phyloP scores from a whole-genome alignment of 2,888 invertebrate genomes.

The Cataglyphis albicans region DNA sequence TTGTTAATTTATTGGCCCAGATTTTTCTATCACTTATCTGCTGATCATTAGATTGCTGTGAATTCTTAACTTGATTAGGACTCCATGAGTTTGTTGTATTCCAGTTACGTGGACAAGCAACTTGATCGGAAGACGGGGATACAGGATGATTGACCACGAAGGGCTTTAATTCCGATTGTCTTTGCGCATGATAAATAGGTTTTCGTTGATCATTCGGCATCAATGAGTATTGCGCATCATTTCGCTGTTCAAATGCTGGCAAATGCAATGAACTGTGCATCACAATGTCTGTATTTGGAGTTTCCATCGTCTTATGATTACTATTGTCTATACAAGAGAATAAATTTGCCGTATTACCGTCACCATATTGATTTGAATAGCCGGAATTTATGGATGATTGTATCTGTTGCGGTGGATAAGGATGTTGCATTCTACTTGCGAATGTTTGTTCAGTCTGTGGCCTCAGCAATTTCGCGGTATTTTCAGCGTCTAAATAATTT shows the following conservation, averaged over 20 bases:
- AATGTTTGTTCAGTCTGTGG: constrained; percentile 73
- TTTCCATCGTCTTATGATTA: constrained; percentile 65
- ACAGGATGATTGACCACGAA: constrained; percentile 69
- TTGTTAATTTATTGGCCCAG: constrained; percentile 71
- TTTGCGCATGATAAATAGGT: constrained; percentile 62
- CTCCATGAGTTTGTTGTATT: constrained; percentile 75
- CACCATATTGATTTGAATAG: constrained; percentile 66
- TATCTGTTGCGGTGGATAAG: constrained; percentile 70
- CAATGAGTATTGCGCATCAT: constrained; percentile 60
- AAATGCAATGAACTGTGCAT: constrained; percentile 69
- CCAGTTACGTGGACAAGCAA: constrained; percentile 74
- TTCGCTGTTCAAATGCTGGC: constrained; percentile 64
- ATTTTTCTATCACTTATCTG: constrained; percentile 66
- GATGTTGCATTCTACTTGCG: constrained; percentile 67
- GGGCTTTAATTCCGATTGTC: constrained; percentile 72
- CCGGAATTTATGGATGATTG: constrained; percentile 61
- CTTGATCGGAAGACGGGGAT: constrained; percentile 72
- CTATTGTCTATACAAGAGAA: constrained; percentile 64
- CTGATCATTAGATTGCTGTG: constrained; percentile 70
- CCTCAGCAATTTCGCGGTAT: constrained; percentile 65
- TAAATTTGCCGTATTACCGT: constrained; percentile 60
- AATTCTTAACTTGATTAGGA: constrained; percentile 67
- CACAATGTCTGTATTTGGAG: constrained; percentile 64
- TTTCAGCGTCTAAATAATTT: constrained; percentile 74
- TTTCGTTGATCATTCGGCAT: constrained; percentile 71